Base-by-base conservation (phyloP, 1,140 invertebrate species). In the Carcinoscorpius rotundicauda region DNA sequence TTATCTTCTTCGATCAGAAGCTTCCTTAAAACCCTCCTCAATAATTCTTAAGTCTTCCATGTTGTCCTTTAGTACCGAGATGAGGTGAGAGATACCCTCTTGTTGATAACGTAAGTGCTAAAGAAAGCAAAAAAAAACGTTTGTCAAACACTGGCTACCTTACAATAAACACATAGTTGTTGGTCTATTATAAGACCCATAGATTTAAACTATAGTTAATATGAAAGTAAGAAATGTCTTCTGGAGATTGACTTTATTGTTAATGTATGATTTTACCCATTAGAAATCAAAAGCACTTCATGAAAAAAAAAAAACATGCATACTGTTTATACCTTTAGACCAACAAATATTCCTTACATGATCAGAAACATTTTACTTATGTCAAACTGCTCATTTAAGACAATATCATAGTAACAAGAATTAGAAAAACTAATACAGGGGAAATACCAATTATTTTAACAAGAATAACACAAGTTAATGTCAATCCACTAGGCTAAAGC, bases 31-130 rank as follows among this genome's bases (percentile, higher is more conserved):
- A 10, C 87, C 87, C 62, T 88, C 84, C 66, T 87, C 84, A 50
- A 93, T 90, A n/a, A 86, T 83, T 77, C 89, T 86, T 51, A 94
- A 78, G 63, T 86, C 83, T 63, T 84, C 81, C 57, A 87, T 72
- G 76, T 93, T 90, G 50, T 84, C 82, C 68, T 87, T 86, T 48
- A 91, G 85, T 3, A 89, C 89, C 48, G 86, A 82, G 60, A 91
- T 84, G 3, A 94, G 77, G 70, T 91, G 86, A 56, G 85, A 81
- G 79, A 93, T 88, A 0, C 90, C 89, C 65, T 85, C 83, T 73
- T 94, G 91, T 73, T 93, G 87, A 80, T 91, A 83, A 48, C 81
- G 74, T 74, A 91, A 89, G 78, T 90, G 81, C 58, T 75, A 75
- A 68, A 69, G 63, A 71, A 68, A 63, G 71, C 68, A 61, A 9